Conservation (phyloP, 2,797 vertebrate genomes). For the Scomberomorus guttatus region DNA sequence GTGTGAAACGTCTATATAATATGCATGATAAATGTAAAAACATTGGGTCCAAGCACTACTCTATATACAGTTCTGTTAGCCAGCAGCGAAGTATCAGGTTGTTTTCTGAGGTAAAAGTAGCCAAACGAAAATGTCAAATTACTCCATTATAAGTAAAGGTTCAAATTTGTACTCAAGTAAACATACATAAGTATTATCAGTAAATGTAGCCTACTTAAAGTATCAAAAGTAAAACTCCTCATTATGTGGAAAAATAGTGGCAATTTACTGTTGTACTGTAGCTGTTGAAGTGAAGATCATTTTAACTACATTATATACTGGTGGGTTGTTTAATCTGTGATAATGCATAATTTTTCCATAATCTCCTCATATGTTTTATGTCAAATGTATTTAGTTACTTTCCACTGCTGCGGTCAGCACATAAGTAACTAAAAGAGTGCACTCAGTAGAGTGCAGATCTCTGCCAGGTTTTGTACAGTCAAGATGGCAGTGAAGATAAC, state of each 20-base stretch:
- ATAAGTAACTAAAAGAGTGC: neutral
- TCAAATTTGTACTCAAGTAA: no score
- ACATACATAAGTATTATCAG: no score
- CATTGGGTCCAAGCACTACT: neutral
- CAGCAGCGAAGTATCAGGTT: no score
- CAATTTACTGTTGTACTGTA: neutral
- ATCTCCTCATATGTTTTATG: neutral
- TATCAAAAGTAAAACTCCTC: neutral
- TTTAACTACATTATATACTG: neutral
- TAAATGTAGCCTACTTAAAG: no score
- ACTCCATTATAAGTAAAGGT: no score
- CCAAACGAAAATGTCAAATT: no score
- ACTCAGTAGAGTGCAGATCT: no score
- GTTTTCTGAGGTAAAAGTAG: no score
- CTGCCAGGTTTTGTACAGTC: no score
- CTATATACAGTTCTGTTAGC: neutral
- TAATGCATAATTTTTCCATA: neutral
- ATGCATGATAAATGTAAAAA: neutral
- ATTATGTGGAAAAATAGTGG: neutral
- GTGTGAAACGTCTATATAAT: no score
- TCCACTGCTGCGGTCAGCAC: neutral
- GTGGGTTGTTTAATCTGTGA: neutral
- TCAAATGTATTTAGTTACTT: neutral
- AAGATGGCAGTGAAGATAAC: no score
- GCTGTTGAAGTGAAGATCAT: neutral